Evolutionary conservation across 2,113 vertebrate genomes (phyloP).

Genomic region (Empidonax alnorum): DNA sequence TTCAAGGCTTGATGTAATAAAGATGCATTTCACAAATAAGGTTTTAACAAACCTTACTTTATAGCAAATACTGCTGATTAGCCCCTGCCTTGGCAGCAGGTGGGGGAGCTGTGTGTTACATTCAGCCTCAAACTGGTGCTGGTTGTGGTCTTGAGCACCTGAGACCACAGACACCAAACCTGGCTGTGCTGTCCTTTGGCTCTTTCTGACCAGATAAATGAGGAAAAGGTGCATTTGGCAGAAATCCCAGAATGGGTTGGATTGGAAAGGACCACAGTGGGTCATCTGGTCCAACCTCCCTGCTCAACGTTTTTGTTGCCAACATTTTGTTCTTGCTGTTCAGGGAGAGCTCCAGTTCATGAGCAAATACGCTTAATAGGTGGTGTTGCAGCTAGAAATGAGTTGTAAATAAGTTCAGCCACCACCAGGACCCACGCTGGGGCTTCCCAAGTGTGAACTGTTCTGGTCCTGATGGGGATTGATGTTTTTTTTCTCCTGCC

Average conservation of each 20-base stretch:
- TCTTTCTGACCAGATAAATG: background rate
- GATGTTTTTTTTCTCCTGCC: background rate
- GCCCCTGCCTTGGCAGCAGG: background rate
- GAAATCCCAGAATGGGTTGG: background rate
- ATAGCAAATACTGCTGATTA: background rate
- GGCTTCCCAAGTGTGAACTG: background rate
- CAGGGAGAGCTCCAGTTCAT: background rate
- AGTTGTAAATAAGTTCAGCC: background rate
- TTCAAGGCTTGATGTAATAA: background rate
- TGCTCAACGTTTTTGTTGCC: background rate
- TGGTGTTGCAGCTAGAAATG: background rate
- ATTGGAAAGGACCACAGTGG: background rate
- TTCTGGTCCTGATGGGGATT: background rate
- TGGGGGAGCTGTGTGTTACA: background rate
- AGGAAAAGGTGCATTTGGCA: background rate
- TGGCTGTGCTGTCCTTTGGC: background rate
- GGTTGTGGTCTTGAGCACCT: background rate
- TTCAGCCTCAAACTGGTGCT: background rate
- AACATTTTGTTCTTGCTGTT: background rate
- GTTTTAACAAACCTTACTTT: background rate
- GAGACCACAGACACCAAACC: background rate
- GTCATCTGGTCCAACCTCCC: background rate
- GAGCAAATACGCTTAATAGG: background rate
- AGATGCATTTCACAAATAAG: background rate
- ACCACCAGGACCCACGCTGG: background rate